Base-by-base conservation (phyloP, 2,113 vertebrate species). In the Melanostigma gelatinosum region DNA sequence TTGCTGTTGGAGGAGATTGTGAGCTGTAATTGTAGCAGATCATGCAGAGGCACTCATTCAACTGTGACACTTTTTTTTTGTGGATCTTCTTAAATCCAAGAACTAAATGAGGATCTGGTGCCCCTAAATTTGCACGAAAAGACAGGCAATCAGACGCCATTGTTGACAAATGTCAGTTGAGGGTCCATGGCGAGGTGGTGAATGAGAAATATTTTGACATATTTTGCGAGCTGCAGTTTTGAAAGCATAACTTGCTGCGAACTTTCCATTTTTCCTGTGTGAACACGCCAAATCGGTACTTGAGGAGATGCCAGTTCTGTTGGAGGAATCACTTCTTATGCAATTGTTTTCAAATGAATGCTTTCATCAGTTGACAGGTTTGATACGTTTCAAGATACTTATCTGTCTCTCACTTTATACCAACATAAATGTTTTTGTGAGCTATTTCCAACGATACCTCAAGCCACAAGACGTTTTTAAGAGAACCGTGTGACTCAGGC, bases 401-500 rank as follows among this genome's bases (percentile, higher is more conserved):
- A 36, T 60, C 63, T 67, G 75, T 85, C 12, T 55, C 46, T 67
- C 44, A 44, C 52, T 78, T 77, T 48, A 58, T 40, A 38, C 44
- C 46, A 65, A 77, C 83, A 69, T 27, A 4, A 76, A 72, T 62
- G n/a, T 24, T 24, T 34, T 44, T 65, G 42, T 61, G 63, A 64
- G 55, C 38, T 77, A 76, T 42, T 88, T 68, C 84, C 66, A 84
- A 73, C 68, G n/a, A 70, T 64, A 74, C 42, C 77, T 74, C 65
- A 76, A 75, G 52, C 67, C 73, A 66, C 65, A 36, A 36, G 57
- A 80, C 48, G 20, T 20, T 77, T 86, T 85, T 75, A 77, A 80
- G 57, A 72, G 76, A 24, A 66, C 83, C 55, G 60, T 40, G 73
- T 83, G 87, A 79, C 77, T 87, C 84, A 82, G 34, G 11, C 50